Conservation (phyloP, 2,888 invertebrate genomes). For the Eubasilissa splendida region DNA sequence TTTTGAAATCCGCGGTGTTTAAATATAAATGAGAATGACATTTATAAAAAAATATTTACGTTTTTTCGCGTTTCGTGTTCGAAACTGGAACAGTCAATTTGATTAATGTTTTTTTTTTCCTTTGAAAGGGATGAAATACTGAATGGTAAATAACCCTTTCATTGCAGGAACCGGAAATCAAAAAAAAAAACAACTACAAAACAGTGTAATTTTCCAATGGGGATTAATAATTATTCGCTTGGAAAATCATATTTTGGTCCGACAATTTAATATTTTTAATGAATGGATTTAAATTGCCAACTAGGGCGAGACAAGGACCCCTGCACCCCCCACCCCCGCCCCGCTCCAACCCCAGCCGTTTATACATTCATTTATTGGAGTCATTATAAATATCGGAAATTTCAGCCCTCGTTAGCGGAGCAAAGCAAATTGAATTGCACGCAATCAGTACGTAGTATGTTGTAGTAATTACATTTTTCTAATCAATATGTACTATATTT, state of each 20-base stretch:
- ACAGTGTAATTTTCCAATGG: not conserved
- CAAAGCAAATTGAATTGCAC: not conserved
- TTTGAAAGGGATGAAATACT: too few species aligned
- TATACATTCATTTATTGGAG: not conserved
- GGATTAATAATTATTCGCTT: not conserved
- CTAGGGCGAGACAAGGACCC: not conserved
- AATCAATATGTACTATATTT: too few species aligned
- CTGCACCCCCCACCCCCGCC: not conserved
- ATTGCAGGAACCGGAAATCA: not conserved
- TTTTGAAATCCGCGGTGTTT: too few species aligned
- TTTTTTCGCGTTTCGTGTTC: too few species aligned
- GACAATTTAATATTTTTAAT: not conserved
- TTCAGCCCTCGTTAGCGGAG: not conserved
- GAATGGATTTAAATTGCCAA: conserved; percentile 13
- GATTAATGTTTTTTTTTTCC: too few species aligned
- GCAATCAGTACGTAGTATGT: too few species aligned
- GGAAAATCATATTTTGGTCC: not conserved
- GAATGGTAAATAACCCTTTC: too few species aligned
- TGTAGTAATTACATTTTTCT: too few species aligned
- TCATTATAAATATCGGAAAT: not conserved
- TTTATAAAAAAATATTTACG: too few species aligned
- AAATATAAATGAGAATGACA: too few species aligned
- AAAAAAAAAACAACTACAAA: not conserved
- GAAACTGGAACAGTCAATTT: too few species aligned
- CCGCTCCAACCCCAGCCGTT: not conserved